Conservation (phyloP, 2,113 vertebrate genomes). For the Bubo blakistoni region DNA sequence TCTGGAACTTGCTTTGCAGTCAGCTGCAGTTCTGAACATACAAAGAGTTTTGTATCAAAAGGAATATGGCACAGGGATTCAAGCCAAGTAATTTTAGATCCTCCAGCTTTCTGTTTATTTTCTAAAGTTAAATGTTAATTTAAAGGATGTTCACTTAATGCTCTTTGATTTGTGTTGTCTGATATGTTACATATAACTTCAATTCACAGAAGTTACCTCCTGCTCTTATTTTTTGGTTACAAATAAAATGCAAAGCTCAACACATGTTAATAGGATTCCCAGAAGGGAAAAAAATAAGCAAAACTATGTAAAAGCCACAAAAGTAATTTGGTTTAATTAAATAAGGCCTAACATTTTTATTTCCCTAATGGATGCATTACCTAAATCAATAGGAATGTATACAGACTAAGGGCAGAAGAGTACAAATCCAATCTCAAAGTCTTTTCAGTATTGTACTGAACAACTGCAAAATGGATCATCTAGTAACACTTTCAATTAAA, state of each 20-base stretch:
- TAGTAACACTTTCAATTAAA: slow-evolving; percentile 13
- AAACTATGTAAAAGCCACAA: slow-evolving; percentile 30
- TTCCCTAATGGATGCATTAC: slow-evolving; percentile 55
- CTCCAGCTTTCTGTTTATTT: neutral
- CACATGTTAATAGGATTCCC: neutral
- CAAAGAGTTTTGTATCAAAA: neutral
- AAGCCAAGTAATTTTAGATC: neutral
- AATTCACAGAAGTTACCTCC: neutral
- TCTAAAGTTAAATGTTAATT: neutral
- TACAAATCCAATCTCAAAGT: slow-evolving; percentile 38
- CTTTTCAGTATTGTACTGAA: slow-evolving; percentile 2
- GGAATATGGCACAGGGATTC: neutral
- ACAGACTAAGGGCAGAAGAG: neutral
- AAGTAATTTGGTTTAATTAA: slow-evolving; percentile 67
- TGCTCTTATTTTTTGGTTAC: neutral
- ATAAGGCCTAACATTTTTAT: slow-evolving; percentile 47
- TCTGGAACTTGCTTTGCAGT: neutral
- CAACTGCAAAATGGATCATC: neutral
- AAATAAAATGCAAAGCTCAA: neutral
- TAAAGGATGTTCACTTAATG: neutral
- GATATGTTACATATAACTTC: neutral
- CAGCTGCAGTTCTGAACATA: neutral
- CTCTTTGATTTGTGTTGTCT: neutral
- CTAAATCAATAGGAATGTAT: slow-evolving; percentile 50
- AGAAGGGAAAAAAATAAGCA: neutral